Percentiles rank a stretch among this genome's conserved stretches.
Evolutionary conservation across 2,888 invertebrate species (phyloP).

Genomic region (Allolobophora icterica): DNA sequence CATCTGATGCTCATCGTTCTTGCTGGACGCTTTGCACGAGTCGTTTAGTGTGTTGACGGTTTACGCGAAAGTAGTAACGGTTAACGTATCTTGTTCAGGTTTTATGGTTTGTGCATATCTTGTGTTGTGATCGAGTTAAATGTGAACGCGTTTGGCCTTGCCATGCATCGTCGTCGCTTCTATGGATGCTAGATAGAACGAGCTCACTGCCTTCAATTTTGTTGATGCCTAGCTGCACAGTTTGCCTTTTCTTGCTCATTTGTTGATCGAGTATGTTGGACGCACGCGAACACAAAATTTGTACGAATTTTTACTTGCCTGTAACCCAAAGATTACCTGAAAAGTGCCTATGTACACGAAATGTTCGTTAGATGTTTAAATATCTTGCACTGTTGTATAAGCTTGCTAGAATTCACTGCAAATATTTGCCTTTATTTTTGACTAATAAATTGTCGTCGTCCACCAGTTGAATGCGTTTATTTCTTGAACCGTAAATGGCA

Average conservation of each 20-base stretch:
- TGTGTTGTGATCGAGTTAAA: slow-evolving; percentile 1
- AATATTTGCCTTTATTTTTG: not conserved
- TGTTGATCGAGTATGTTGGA: not conserved
- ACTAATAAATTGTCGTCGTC: not conserved
- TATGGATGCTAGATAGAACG: not conserved
- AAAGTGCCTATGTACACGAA: not conserved
- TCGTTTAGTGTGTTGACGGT: too few relatives aligned
- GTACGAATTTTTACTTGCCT: not conserved
- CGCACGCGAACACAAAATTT: not conserved
- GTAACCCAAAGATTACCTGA: not conserved
- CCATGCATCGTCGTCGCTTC: not conserved
- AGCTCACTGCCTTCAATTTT: not conserved
- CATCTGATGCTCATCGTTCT: not conserved
- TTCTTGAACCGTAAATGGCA: not conserved
- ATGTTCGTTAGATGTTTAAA: not conserved
- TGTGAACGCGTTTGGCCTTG: not conserved
- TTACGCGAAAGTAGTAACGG: not conserved
- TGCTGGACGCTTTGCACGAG: too few relatives aligned
- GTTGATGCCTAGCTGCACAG: not conserved
- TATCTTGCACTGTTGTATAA: not conserved
- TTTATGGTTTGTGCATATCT: slow-evolving; percentile 4
- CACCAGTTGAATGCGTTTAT: not conserved
- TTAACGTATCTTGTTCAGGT: not conserved
- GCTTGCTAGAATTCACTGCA: not conserved
- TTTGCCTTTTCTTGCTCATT: not conserved